A percentile compares a stretch with the other conserved stretches of the same genome.
phyloP scores from a whole-genome alignment of 1,140 invertebrate species.

The Drosophila sp. region DNA sequence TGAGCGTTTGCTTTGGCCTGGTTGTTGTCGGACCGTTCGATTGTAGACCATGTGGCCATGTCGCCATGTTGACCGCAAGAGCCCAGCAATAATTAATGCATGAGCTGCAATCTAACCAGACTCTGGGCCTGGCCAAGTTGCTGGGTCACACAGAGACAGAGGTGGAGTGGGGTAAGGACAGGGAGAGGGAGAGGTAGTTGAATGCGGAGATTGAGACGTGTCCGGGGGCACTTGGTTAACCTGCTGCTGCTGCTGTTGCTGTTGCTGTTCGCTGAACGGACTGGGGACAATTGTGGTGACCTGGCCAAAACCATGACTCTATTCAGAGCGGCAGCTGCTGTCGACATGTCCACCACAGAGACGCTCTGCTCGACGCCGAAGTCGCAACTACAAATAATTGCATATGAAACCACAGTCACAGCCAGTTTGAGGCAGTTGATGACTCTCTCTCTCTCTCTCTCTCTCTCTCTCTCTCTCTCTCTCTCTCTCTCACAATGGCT shows the following conservation, averaged over 20 bases:
- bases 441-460: slow-evolving; percentile 45
- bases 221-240: slow-evolving; percentile 16
- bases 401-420: slow-evolving; percentile 79
- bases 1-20: slow-evolving; percentile 20
- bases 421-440: slow-evolving; percentile 69
- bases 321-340: slow-evolving; percentile 45
- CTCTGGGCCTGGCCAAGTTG: slow-evolving; percentile 27
- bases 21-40: slow-evolving; percentile 19
- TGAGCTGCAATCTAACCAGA: slow-evolving; percentile 68
- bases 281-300: slow-evolving; percentile 26
- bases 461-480: slow-evolving; percentile 35
- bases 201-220: slow-evolving; percentile 13
- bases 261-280: slow-evolving; percentile 1
- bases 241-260: slow-evolving; percentile 8
- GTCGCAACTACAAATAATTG: slow-evolving; percentile 72
- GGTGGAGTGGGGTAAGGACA: too few species aligned
- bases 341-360: slow-evolving; percentile 16
- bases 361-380: slow-evolving; percentile 9
- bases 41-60: slow-evolving; percentile 50
- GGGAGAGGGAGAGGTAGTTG: not conserved
- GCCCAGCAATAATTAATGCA: slow-evolving; percentile 82
- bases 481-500: slow-evolving; percentile 35
- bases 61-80: slow-evolving; percentile 66
- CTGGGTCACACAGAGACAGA: slow-evolving; percentile 5
- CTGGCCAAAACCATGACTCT: not conserved